A percentile compares a stretch with the other conserved stretches of the same genome.
phyloP scores from a whole-genome alignment of 64 coral and sea anemone species.

The Stichodactyla mertensii region DNA sequence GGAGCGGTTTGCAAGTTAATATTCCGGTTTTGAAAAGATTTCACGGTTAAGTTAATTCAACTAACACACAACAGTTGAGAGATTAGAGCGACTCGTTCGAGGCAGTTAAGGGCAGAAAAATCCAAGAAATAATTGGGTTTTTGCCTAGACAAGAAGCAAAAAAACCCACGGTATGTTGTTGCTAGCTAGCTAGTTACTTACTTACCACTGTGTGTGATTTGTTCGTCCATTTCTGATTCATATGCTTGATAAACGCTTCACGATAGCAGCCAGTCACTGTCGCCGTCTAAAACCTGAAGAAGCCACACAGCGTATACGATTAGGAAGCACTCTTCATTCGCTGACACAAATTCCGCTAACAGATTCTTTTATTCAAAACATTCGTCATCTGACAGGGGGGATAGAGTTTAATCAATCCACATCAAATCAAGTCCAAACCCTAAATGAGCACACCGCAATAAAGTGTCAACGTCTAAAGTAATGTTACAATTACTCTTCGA shows the following conservation, averaged over 20 bases:
- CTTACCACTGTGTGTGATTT: conserved; percentile 2
- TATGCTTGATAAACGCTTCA: neutral
- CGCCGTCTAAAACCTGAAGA: neutral
- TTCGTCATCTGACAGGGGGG: conserved; percentile 95
- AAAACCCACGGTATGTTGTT: neutral
- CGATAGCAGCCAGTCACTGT: neutral
- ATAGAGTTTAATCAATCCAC: conserved; percentile 96
- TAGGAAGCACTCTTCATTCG: conserved; percentile 75
- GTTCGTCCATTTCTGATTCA: conserved; percentile 2
- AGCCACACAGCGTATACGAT: conserved; percentile 44
- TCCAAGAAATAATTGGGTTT: neutral
- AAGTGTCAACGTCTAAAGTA: conserved; percentile 82
- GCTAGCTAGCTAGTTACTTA: neutral
- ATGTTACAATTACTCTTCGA: conserved; percentile 65
- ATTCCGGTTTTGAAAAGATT: neutral
- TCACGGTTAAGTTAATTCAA: neutral
- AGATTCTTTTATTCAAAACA: conserved; percentile 92
- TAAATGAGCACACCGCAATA: conserved; percentile 93
- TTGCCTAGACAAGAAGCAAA: neutral
- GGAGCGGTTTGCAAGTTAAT: neutral
- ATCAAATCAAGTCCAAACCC: conserved; percentile 98
- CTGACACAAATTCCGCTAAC: conserved; percentile 79
- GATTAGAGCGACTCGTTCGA: neutral
- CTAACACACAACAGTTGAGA: neutral
- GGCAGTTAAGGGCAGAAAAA: neutral